Evolutionary conservation across 1,140 invertebrate species (phyloP).

Genomic region (Agrypnia vestita): DNA sequence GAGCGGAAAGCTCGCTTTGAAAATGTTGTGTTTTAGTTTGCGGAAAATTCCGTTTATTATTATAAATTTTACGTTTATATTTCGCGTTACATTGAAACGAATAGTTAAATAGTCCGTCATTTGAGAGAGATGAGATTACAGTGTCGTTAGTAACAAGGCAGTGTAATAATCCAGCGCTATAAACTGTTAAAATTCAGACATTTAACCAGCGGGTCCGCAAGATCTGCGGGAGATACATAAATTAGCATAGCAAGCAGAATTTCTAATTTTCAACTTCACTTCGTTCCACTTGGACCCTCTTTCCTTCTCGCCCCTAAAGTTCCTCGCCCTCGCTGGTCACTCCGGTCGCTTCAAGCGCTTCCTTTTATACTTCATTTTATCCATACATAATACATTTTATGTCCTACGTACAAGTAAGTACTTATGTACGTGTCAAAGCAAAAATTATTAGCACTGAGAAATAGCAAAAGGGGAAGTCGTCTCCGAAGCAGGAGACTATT

Average conservation of each 20-base stretch:
- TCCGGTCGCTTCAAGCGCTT: too few species aligned
- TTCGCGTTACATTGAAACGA: not conserved
- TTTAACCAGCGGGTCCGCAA: constrained; percentile 36
- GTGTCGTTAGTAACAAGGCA: constrained; percentile 11
- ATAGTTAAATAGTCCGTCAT: constrained; percentile 3
- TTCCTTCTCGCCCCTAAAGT: not conserved
- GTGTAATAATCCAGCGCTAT: constrained; percentile 33
- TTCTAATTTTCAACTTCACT: constrained; percentile 29
- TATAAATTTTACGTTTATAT: too few species aligned
- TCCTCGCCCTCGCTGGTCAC: too few species aligned
- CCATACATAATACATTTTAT: too few species aligned
- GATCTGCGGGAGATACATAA: constrained; percentile 36
- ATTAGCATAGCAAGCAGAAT: constrained; percentile 37
- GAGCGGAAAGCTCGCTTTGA: too few species aligned
- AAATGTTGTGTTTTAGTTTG: too few species aligned
- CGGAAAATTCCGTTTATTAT: too few species aligned
- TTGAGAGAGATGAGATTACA: constrained; percentile 7
- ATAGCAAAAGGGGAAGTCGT: too few species aligned
- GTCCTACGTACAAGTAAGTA: too few species aligned
- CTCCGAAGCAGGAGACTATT: too few species aligned
- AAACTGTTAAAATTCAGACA: constrained; percentile 37
- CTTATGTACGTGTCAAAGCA: too few species aligned
- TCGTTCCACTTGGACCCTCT: constrained; percentile 13
- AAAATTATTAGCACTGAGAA: too few species aligned
- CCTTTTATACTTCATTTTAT: constrained; percentile 1